A percentile compares a stretch with the other conserved stretches of the same genome.
Conservation (phyloP, 2,113 vertebrate species). For the Gymnarchus niloticus region DNA sequence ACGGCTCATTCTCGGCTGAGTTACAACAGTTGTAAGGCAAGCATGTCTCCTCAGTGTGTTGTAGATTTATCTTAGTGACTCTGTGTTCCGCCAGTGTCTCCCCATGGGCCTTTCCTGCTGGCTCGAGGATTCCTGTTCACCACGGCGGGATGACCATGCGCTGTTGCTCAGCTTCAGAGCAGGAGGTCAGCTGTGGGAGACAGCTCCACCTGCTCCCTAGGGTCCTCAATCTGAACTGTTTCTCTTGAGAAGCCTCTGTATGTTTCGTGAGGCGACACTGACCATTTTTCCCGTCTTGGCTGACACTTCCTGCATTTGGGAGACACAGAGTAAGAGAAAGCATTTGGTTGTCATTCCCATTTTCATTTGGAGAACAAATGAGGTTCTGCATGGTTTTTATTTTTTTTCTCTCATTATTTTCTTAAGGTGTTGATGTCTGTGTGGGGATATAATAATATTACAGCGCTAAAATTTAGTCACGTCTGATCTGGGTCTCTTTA, state of each 20-base stretch:
- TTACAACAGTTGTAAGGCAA: background rate
- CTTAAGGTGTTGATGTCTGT: background rate
- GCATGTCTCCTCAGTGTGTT: background rate
- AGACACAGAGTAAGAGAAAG: too few relatives aligned
- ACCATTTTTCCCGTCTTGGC: background rate
- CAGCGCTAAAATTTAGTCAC: background rate
- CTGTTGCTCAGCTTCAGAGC: background rate
- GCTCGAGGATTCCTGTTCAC: background rate
- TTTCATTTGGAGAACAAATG: too few relatives aligned
- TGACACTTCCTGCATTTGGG: background rate
- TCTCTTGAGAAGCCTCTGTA: background rate
- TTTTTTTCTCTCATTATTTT: too few relatives aligned
- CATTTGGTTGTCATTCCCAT: too few relatives aligned
- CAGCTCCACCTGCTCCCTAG: background rate
- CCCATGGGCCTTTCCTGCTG: background rate
- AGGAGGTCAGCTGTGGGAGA: background rate
- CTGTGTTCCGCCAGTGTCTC: background rate
- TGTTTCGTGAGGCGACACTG: too few relatives aligned
- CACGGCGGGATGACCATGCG: background rate
- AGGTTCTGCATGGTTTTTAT: background rate
- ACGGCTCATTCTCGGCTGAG: background rate
- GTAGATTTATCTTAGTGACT: background rate
- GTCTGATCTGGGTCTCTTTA: background rate
- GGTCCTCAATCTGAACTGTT: background rate
- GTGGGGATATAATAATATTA: background rate